Conservation (phyloP, 2,888 invertebrate species). For the Bhutanitis thaidina region DNA sequence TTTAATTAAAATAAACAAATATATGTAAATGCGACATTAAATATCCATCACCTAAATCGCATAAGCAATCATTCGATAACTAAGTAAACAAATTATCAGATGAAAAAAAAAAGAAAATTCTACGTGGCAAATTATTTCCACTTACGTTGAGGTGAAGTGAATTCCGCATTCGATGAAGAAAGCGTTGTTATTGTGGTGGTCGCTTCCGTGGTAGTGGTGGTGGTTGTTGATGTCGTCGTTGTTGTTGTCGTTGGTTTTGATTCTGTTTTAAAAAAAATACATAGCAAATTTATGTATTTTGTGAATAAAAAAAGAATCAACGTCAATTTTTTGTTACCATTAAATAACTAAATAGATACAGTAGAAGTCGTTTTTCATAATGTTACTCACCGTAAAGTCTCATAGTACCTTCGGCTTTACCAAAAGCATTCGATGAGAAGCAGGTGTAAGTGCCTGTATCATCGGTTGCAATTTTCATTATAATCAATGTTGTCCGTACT, state of each 20-base stretch:
- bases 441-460: slow-evolving; percentile 86
- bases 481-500: slow-evolving; percentile 80
- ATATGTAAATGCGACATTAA: too few relatives aligned
- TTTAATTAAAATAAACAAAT: too few relatives aligned
- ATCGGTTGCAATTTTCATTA: slow-evolving; percentile 78
- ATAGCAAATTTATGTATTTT: too few relatives aligned
- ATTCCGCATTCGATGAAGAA: slow-evolving; percentile 55
- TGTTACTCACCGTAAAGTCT: slow-evolving; percentile 82
- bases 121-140: too few relatives aligned
- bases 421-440: slow-evolving; percentile 85
- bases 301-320: too few relatives aligned
- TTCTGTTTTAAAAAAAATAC: slow-evolving; percentile 41
- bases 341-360: too few relatives aligned
- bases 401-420: slow-evolving; percentile 84
- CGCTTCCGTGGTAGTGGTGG: slow-evolving; percentile 46
- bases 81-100: too few relatives aligned
- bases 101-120: neutral
- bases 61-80: too few relatives aligned
- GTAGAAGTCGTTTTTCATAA: too few relatives aligned
- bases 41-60: too few relatives aligned
- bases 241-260: slow-evolving; percentile 69
- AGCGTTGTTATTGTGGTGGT: slow-evolving; percentile 56
- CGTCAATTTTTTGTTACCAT: too few relatives aligned
- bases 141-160: slow-evolving; percentile 56
- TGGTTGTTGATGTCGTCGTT: slow-evolving; percentile 65